Base-by-base conservation (phyloP, 2,113 vertebrate genomes). In the Odontophorus gujanensis region DNA sequence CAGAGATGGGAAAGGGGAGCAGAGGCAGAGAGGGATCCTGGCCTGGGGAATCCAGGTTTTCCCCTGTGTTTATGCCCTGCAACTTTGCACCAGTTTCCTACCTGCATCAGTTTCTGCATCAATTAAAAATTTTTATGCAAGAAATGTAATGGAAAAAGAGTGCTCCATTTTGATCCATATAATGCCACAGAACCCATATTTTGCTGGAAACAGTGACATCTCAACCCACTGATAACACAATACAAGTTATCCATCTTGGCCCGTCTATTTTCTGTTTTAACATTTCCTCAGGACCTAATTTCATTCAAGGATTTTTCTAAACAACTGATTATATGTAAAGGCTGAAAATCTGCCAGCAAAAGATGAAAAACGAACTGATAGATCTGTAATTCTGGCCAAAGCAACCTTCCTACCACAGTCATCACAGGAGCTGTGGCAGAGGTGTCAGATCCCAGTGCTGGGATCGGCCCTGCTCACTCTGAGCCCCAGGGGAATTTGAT, bases 371-470 rank as follows among this genome's bases (percentile, higher is more conserved):
- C 57, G 59, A n/a, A 36, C n/a, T 53, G 25, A 18, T 19, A 65
- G 18, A 5, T 59, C 50, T 67, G 28, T 26, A n/a, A 34, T 69
- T 67, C 38, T 59, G 47, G 11, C 11, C 5, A 1, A 40, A 42
- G 9, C 3, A 40, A 67, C 1, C 2, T 55, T 73, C 25, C 36
- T 79, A 59, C 11, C 42, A 45, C 28, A n/a, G 58, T n/a, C 42
- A 13, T 43, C 22, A 40, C 30, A 8, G 38, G 45, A 73, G 7
- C 36, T 61, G 32, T 0, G 0, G 12, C 26, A 63, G 62, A 45
- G 12, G 6, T 47, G n/a, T 40, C 32, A 38, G 18, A 36, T 38
- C 74, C 12, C 36, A 14, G 1, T 13, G 15, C 0, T 0, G 2
- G 13, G 34, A 32, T 30, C 20, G 42, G 67, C 28, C 13, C 65